Conservation (phyloP, 23 tunicate genomes). For the Clavelina lepadiformis region DNA sequence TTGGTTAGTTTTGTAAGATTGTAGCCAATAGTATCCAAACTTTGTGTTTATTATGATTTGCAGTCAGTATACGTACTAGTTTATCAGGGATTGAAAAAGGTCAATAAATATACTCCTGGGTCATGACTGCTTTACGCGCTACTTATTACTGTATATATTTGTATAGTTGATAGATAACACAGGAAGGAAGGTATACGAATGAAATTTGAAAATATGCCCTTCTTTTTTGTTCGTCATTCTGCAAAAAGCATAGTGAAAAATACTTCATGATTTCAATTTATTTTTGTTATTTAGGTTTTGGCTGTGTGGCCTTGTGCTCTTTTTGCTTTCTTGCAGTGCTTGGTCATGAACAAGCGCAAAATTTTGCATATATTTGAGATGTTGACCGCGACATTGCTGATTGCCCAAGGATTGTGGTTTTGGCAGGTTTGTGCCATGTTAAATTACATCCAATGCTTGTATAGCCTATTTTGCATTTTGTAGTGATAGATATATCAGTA, state of each 20-base stretch:
- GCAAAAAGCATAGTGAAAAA: neutral
- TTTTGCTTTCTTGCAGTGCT: conserved; percentile 45
- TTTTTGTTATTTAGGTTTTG: conserved; percentile 49
- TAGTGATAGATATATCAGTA: too few species aligned
- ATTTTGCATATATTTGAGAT: conserved; percentile 69
- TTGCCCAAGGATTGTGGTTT: conserved; percentile 97
- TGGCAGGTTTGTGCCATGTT: conserved; percentile 81
- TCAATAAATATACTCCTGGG: too few species aligned
- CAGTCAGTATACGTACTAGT: too few species aligned
- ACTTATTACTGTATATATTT: too few species aligned
- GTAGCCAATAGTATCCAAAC: neutral
- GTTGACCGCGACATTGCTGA: conserved; percentile 40
- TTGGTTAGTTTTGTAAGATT: conserved; percentile 33
- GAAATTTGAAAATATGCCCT: too few species aligned
- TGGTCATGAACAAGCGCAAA: conserved; percentile 66
- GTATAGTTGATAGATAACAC: too few species aligned
- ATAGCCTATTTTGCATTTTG: too few species aligned
- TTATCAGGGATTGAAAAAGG: too few species aligned
- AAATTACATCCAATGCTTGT: too few species aligned
- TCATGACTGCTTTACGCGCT: too few species aligned
- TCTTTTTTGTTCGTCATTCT: too few species aligned
- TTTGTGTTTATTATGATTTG: neutral
- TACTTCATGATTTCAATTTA: neutral
- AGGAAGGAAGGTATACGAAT: too few species aligned
- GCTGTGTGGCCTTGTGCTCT: conserved; percentile 92